Base-by-base conservation (phyloP, 2,113 vertebrate species). In the Forbesichthys agassizii region DNA sequence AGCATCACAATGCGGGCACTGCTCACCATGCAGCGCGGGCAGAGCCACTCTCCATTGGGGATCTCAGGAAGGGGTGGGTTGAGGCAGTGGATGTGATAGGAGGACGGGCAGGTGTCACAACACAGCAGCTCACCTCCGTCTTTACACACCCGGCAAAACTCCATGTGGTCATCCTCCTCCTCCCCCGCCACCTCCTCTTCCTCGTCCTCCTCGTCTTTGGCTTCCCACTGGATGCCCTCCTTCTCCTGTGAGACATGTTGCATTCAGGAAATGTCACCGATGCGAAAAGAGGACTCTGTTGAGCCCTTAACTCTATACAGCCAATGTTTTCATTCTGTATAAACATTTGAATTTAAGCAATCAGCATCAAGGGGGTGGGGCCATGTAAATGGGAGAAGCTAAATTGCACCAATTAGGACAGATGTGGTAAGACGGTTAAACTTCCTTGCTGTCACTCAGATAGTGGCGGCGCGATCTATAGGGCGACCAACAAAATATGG, bases 131-230 rank as follows among this genome's bases (percentile, higher is more conserved):
- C 95, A 9, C 95, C 95, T 5, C 98, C 98, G 0, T 99, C 98
- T 88, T 99, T 99, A 88, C 98, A 99, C 66, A 98, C 95, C 48
- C 98, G 90, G 80, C 98, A 99, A 80, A 99, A 99, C 84, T 99
- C 98, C 98, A 99, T 96, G 89, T 99, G 98, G 91, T 99, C 98
- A 0, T 99, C 98, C 74, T 99, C 98, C 73, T 99, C 98, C 84
- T 98, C 96, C 36, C 94, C 95, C 0, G 84, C 92, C 0, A 91
- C 90, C 20, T 95, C 96, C 36, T 96, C 96, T 7, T 96, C 98
- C 0, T 99, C 98, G 0, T 98, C 97, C 0, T 98, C 98, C 0
- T 96, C 95, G 0, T 93, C 93, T 85, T 99, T 99, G 0, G 97
- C 95, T 89, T 99, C 98, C 98, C 98, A 99, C 88, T 99, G 98